Conservation (phyloP, 2,797 vertebrate species). For the Aythya fuligula region DNA sequence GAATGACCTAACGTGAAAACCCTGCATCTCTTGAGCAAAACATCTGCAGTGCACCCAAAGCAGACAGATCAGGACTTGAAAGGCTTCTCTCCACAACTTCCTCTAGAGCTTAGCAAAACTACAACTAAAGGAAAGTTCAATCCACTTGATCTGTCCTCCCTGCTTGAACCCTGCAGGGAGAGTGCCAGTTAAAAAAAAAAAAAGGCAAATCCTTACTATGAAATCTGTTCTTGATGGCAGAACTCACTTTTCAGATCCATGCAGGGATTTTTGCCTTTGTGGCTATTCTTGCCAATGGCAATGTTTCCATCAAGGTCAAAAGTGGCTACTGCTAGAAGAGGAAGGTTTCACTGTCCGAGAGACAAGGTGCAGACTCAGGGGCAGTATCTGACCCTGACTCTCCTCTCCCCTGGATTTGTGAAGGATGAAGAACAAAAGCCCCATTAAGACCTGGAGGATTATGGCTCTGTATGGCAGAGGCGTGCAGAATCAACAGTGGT, state of each 20-base stretch:
- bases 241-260: not conserved
- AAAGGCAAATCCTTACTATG: not conserved
- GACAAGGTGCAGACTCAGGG: not conserved
- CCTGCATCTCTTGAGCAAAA: not conserved
- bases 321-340: not conserved
- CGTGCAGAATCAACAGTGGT: not conserved
- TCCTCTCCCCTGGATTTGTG: not conserved
- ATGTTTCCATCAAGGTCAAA: not conserved
- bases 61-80: not conserved
- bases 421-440: not conserved
- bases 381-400: not conserved
- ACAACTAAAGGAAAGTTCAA: not conserved
- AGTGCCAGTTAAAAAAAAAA: not conserved
- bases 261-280: not conserved
- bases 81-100: not conserved
- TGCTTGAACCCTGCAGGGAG: not conserved
- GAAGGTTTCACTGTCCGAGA: not conserved
- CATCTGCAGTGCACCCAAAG: not conserved
- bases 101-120: not conserved
- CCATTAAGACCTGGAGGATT: not conserved
- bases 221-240: not conserved
- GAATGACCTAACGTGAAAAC: not conserved
- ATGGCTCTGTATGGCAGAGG: not conserved
- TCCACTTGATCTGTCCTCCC: not conserved
- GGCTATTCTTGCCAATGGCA: not conserved